A percentile compares a stretch with the other conserved stretches of the same genome.
Conservation (phyloP, 2,797 vertebrate genomes). For the Melanotaenia nigrans region DNA sequence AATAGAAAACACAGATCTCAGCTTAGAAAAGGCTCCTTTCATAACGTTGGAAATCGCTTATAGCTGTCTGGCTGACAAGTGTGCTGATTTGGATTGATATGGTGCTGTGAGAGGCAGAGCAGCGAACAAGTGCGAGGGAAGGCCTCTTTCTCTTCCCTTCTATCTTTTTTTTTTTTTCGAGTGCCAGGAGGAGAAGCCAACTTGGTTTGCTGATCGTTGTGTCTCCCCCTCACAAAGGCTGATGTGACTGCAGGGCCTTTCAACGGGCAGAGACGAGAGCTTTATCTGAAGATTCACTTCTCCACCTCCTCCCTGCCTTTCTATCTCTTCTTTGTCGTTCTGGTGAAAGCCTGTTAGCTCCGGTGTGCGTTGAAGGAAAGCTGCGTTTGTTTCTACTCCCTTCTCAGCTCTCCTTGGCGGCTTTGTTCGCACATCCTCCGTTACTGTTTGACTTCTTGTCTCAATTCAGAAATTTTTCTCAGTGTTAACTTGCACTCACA, state of each 20-base stretch:
- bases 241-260: slow-evolving; percentile 78
- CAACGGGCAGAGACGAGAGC: slow-evolving; percentile 74
- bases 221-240: slow-evolving; percentile 74
- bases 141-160: slow-evolving; percentile 67
- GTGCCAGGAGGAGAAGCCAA: slow-evolving; percentile 76
- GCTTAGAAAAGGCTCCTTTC: slow-evolving; percentile 70
- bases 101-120: slow-evolving; percentile 73
- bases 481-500: not conserved
- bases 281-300: slow-evolving; percentile 81
- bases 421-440: slow-evolving; percentile 55
- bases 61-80: slow-evolving; percentile 79
- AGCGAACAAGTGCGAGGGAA: slow-evolving; percentile 75
- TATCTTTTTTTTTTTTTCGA: slow-evolving; percentile 49
- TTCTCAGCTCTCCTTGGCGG: slow-evolving; percentile 38
- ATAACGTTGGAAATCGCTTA: slow-evolving; percentile 73
- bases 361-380: slow-evolving; percentile 59
- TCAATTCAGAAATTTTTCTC: not conserved
- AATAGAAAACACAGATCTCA: slow-evolving; percentile 69
- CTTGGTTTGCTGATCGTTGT: slow-evolving; percentile 61
- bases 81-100: slow-evolving; percentile 79
- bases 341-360: slow-evolving; percentile 76
- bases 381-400: slow-evolving; percentile 40
- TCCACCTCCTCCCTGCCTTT: slow-evolving; percentile 60
- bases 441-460: slow-evolving; percentile 15
- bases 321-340: slow-evolving; percentile 53